Evolutionary conservation across 64 coral and sea anemone genomes (phyloP), one percentile per base, ranked within the genome.

Genomic region (Dendronephthya gigantea): DNA sequence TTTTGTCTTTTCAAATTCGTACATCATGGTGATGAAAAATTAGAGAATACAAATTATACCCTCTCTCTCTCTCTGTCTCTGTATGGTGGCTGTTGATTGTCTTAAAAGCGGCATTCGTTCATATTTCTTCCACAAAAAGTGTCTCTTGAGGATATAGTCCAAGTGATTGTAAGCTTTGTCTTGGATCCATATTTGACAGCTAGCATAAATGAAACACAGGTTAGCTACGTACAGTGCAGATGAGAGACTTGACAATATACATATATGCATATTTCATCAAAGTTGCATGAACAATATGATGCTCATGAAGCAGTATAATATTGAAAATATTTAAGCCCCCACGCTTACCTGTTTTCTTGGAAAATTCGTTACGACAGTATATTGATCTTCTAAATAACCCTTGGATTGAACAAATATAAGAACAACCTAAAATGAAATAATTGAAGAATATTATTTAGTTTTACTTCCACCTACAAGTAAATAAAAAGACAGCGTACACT

Each of bases 91-190:
- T n/a, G n/a, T 23, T 17, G 55, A 13, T 17, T n/a, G 55, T 27
- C 55, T 62, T 62, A 62, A 13, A 3, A 79, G 29, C 72, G 25
- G 1, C 1, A 19, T 79, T 29, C 15, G 2, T 7, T 79, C 36
- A 79, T 15, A 79, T 79, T 84, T 98, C 95, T 93, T 98, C 95
- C 16, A 98, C 95, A 81, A 98, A 93, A 37, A 98, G 86, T 9
- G 92, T 98, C 74, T 98, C 95, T 85, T 98, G 95, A 27, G 95
- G 95, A 59, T 98, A 98, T 23, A 93, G 89, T 45, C 95, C 91
- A 62, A 90, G 13, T 17, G 85, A 33, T 58, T 98, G 89, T 31
- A 98, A 84, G 13, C 89, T 91, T 68, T 93, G 47, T 22, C 86
- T 68, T 39, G 83, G 22, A 85, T 98, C 95, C 82, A 90, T 30